Conservation (phyloP, 2,797 vertebrate species). For the Stomatorhinus walkeri region DNA sequence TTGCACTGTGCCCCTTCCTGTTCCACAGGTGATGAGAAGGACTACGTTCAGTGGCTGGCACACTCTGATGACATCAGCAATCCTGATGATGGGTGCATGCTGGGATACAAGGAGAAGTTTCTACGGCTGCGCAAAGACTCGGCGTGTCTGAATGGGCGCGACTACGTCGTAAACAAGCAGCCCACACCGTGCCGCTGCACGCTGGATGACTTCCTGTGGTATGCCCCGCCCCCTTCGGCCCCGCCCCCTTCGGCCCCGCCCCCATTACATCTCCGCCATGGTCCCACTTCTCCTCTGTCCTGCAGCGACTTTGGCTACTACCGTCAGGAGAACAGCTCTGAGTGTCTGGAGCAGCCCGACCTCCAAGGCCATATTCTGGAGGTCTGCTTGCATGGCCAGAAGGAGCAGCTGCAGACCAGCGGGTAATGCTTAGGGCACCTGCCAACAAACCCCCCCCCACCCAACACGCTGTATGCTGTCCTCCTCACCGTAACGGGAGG, state of each 20-base stretch:
- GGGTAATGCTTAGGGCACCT: slow-evolving; percentile 57
- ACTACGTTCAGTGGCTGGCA: slow-evolving; percentile 87
- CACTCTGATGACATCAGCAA: slow-evolving; percentile 82
- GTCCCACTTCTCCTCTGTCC: neutral
- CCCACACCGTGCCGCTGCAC: slow-evolving; percentile 75
- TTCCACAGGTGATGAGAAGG: slow-evolving; percentile 64
- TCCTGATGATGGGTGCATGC: slow-evolving; percentile 79
- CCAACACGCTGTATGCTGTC: neutral
- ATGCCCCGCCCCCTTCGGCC: slow-evolving; percentile 14
- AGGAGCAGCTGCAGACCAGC: slow-evolving; percentile 75
- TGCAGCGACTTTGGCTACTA: slow-evolving; percentile 89
- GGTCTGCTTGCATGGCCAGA: slow-evolving; percentile 78
- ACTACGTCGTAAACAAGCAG: slow-evolving; percentile 69
- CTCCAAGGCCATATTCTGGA: slow-evolving; percentile 80
- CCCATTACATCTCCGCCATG: neutral
- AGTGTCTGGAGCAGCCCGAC: slow-evolving; percentile 79
- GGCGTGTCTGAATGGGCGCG: slow-evolving; percentile 80
- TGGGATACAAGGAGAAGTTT: slow-evolving; percentile 88
- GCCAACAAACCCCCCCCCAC: neutral
- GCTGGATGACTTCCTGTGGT: slow-evolving; percentile 89
- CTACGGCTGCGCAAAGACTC: slow-evolving; percentile 81
- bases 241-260: neutral
- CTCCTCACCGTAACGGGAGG: neutral
- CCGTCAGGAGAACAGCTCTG: slow-evolving; percentile 77
- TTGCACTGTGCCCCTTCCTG: neutral